Conservation (phyloP, 2,113 vertebrate genomes). For the Laticauda laticaudata region DNA sequence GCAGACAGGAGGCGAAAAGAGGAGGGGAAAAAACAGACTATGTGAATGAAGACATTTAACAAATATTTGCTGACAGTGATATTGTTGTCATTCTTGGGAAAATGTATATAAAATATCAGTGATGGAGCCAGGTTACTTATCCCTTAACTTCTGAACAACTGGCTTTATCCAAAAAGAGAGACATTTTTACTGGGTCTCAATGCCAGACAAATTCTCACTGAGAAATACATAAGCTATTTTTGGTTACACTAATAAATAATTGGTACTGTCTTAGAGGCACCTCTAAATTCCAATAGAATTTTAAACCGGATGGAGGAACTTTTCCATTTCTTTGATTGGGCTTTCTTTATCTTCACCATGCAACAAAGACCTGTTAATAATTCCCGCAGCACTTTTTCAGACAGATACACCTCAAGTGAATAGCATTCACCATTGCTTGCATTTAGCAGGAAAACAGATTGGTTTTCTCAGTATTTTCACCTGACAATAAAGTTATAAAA, state of each 20-base stretch:
- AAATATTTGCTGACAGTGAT: not conserved
- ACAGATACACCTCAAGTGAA: slow-evolving; percentile 17
- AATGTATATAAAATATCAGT: not conserved
- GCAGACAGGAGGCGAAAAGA: not conserved
- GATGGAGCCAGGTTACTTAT: not conserved
- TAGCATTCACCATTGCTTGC: not conserved
- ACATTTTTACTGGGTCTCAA: not conserved
- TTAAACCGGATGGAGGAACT: slow-evolving; percentile 11
- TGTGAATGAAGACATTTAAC: not conserved
- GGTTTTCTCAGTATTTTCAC: slow-evolving; percentile 17
- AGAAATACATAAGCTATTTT: not conserved
- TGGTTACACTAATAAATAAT: slow-evolving; percentile 30
- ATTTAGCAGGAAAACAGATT: slow-evolving; percentile 30
- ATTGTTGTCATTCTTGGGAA: not conserved
- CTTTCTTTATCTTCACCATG: slow-evolving; percentile 26
- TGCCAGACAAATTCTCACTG: not conserved
- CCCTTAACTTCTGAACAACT: not conserved
- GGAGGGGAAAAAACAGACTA: too few relatives aligned
- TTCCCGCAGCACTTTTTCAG: slow-evolving; percentile 18
- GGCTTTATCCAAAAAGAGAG: not conserved
- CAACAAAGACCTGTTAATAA: slow-evolving; percentile 45
- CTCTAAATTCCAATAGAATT: slow-evolving; percentile 13
- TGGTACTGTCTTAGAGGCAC: not conserved
- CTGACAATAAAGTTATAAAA: not conserved
- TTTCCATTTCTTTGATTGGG: not conserved